Percentiles rank a stretch among this genome's conserved stretches.
Evolutionary conservation across 2,113 vertebrate genomes (phyloP).

Genomic region (Rhizomys pruinosus): DNA sequence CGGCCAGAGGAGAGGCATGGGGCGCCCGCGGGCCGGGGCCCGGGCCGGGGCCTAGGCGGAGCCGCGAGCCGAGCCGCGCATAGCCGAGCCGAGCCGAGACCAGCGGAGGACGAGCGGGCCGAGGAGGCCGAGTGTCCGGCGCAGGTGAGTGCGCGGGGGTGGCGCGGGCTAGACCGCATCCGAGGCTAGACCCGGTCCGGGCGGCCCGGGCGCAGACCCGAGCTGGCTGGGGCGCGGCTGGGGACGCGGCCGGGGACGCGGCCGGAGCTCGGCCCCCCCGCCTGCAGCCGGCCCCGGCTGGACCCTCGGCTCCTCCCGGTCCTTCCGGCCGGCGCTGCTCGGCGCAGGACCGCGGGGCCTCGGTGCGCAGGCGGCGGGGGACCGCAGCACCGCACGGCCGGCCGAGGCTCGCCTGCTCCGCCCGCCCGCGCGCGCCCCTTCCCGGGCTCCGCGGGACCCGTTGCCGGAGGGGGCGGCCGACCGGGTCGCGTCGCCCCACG

Average conservation of each 20-base stretch:
- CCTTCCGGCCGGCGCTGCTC: not conserved
- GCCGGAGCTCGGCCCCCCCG: too few species aligned
- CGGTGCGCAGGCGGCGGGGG: not conserved
- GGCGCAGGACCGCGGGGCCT: slow-evolving; percentile 28
- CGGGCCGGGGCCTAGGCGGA: slow-evolving; percentile 72
- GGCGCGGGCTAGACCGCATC: slow-evolving; percentile 52
- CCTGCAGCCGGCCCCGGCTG: slow-evolving; percentile 18
- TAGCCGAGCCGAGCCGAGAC: too few species aligned
- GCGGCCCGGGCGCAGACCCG: not conserved
- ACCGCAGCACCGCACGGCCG: not conserved
- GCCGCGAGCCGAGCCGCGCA: too few species aligned
- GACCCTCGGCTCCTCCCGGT: slow-evolving; percentile 22
- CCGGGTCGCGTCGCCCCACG: slow-evolving; percentile 29
- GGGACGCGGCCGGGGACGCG: not conserved
- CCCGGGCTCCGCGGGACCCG: slow-evolving; percentile 1
- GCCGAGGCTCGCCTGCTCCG: slow-evolving; percentile 20
- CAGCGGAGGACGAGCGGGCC: slow-evolving; percentile 35
- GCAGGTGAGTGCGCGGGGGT: slow-evolving; percentile 80
- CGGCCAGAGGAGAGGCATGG: slow-evolving; percentile 77
- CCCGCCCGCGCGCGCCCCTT: not conserved
- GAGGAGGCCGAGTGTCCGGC: not conserved
- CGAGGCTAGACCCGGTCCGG: not conserved
- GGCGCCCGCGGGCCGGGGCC: slow-evolving; percentile 72
- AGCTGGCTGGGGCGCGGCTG: not conserved
- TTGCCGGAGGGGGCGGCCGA: slow-evolving; percentile 56